These are phyloP conservation scores for Rhyzopertha dominica DNA, from an alignment of 1,140 invertebrate species.

Conservation along the genomic window DNA sequence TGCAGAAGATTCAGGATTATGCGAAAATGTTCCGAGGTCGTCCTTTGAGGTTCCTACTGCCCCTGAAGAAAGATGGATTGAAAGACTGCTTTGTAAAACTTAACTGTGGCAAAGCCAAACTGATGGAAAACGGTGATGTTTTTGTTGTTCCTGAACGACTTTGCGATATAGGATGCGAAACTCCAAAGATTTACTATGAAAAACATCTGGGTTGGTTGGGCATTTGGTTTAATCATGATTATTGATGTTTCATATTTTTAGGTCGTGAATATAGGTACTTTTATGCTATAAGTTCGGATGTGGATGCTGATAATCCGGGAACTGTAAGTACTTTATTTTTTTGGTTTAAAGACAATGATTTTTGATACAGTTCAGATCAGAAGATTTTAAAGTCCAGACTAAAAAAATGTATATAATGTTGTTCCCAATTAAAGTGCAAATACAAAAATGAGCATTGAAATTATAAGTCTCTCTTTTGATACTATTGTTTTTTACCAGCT, in stretches of 20 bases:
- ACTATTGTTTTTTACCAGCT: too few species aligned
- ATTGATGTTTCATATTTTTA: constrained; percentile 26
- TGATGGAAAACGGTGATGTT: constrained; percentile 52
- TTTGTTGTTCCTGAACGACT: constrained; percentile 61
- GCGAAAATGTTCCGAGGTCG: constrained; percentile 70
- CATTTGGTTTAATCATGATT: background rate
- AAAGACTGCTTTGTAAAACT: constrained; percentile 6
- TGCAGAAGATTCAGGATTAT: constrained; percentile 75
- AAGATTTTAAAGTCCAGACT: background rate
- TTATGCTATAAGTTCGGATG: constrained; percentile 84
- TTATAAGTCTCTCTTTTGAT: too few species aligned
- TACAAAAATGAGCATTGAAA: too few species aligned
- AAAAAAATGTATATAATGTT: too few species aligned
- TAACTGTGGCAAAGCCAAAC: constrained; percentile 40
- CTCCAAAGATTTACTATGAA: constrained; percentile 75
- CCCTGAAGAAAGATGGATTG: too few species aligned
- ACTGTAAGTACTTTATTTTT: constrained; percentile 53
- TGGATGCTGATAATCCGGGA: constrained; percentile 74
- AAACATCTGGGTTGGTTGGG: constrained; percentile 52
- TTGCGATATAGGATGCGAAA: constrained; percentile 74
- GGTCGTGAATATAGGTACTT: constrained; percentile 74
- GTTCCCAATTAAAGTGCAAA: too few species aligned
- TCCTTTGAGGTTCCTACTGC: constrained; percentile 68
- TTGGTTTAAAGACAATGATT: constrained; percentile 1
- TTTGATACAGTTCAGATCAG: background rate